Percentiles rank a stretch among this genome's conserved stretches.
Conservation (phyloP, 2,888 invertebrate species). For the Steinernema scapterisci region DNA sequence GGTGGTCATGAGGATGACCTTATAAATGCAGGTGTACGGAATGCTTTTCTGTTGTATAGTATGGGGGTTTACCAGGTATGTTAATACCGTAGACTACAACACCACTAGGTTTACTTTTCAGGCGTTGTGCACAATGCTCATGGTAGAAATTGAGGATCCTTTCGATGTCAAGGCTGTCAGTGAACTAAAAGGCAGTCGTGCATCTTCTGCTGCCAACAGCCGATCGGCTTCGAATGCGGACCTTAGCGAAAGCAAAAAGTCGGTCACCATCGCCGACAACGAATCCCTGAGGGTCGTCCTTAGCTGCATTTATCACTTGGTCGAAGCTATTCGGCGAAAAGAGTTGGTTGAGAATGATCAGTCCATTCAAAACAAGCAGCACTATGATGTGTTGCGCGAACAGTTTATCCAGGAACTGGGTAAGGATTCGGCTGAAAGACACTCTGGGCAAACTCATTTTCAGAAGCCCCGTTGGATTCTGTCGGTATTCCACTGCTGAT, state of each 20-base stretch:
- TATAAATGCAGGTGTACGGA: conserved; percentile 1
- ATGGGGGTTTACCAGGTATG: conserved; percentile 50
- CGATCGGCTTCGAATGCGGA: conserved; percentile 57
- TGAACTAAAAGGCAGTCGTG: conserved; percentile 34
- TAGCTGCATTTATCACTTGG: conserved; percentile 89
- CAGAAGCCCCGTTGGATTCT: conserved; percentile 60
- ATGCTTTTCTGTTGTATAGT: conserved; percentile 42
- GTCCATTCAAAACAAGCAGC: not conserved
- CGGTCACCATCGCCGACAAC: conserved; percentile 86
- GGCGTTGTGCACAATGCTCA: conserved; percentile 87
- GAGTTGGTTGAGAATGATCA: conserved; percentile 69
- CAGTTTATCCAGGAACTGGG: conserved; percentile 48
- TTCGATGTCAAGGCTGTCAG: conserved; percentile 45
- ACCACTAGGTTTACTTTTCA: too few relatives aligned
- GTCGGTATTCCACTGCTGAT: conserved; percentile 68
- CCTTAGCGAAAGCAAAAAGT: conserved; percentile 70
- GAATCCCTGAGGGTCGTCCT: conserved; percentile 86
- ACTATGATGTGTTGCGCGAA: conserved; percentile 38
- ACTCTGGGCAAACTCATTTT: conserved; percentile 34
- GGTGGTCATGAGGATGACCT: conserved; percentile 19
- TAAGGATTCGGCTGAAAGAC: not conserved
- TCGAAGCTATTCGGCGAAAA: conserved; percentile 82
- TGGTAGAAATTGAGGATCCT: conserved; percentile 86
- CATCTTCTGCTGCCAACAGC: conserved; percentile 53
- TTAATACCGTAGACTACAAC: not conserved